Evolutionary conservation across 1,140 invertebrate species (phyloP).

Genomic region (Listronotus bonariensis): DNA sequence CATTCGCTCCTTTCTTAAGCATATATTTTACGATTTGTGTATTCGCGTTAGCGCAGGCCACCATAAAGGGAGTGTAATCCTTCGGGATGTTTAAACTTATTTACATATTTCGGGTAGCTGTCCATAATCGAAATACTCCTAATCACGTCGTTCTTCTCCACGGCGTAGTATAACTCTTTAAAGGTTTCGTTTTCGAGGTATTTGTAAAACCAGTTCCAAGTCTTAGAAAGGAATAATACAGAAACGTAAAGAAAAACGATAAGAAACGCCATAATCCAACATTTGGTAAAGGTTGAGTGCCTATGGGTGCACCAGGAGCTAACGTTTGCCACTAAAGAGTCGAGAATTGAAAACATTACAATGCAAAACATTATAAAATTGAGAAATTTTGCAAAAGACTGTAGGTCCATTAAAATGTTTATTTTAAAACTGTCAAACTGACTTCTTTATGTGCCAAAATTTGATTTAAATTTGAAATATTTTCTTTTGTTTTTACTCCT

Average conservation of each 20-base stretch:
- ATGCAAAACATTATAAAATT: conserved; percentile 6
- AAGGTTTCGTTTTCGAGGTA: conserved; percentile 4
- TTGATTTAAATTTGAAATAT: too few relatives aligned
- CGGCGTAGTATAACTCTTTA: conserved; percentile 26
- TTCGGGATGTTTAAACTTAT: conserved; percentile 26
- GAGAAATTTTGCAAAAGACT: neutral
- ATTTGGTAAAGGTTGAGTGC: conserved; percentile 4
- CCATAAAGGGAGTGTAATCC: conserved; percentile 44
- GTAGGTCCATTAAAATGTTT: neutral
- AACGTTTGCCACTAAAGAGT: neutral
- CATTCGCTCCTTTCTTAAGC: conserved; percentile 46
- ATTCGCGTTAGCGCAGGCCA: conserved; percentile 45
- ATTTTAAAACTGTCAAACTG: conserved; percentile 5
- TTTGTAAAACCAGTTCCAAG: neutral
- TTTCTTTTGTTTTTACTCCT: too few relatives aligned
- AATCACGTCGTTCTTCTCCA: conserved; percentile 25
- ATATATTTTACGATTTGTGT: conserved; percentile 45
- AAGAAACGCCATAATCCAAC: conserved; percentile 22
- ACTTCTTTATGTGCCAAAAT: too few relatives aligned
- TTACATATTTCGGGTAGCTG: conserved; percentile 30
- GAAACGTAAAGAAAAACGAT: conserved; percentile 8
- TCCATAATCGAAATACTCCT: conserved; percentile 19
- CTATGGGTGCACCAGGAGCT: conserved; percentile 15
- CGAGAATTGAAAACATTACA: conserved; percentile 9
- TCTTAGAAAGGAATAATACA: conserved; percentile 4